These are phyloP conservation scores for Bombus picipes DNA, from an alignment of 1,140 invertebrate genomes.

Conservation along the genomic window DNA sequence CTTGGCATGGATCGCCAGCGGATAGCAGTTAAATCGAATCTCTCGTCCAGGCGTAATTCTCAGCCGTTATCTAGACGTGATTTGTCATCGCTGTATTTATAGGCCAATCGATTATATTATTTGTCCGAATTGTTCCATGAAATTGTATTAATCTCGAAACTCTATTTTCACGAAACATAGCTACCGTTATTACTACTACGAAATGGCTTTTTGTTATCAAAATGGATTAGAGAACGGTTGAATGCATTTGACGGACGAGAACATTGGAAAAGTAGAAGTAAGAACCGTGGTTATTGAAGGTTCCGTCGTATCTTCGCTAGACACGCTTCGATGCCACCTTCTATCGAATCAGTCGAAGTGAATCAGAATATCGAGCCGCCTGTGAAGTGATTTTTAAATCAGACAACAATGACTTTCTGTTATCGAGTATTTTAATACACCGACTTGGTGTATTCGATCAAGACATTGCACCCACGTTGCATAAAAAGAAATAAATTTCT, in stretches of 20 bases:
- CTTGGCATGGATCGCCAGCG: background rate
- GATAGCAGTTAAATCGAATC: background rate
- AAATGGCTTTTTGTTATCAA: background rate
- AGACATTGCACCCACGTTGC: too few species aligned
- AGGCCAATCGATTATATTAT: background rate
- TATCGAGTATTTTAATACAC: background rate
- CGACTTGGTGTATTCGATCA: background rate
- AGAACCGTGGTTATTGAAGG: background rate
- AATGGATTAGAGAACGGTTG: background rate
- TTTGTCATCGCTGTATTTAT: constrained; percentile 7
- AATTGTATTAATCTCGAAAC: background rate
- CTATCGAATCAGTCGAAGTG: background rate
- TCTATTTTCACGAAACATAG: background rate
- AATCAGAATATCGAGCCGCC: background rate
- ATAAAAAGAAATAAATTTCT: background rate
- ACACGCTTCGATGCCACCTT: constrained; percentile 25
- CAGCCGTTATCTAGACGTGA: background rate
- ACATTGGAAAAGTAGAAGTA: background rate
- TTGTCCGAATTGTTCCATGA: background rate
- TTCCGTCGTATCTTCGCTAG: background rate
- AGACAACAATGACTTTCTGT: background rate
- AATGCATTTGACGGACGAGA: background rate
- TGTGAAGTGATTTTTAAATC: background rate
- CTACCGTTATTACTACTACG: too few species aligned
- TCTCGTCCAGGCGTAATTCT: background rate